These are phyloP conservation scores for Erythrocercus mccallii DNA, from an alignment of 2,113 vertebrate species.

Conservation along the genomic window DNA sequence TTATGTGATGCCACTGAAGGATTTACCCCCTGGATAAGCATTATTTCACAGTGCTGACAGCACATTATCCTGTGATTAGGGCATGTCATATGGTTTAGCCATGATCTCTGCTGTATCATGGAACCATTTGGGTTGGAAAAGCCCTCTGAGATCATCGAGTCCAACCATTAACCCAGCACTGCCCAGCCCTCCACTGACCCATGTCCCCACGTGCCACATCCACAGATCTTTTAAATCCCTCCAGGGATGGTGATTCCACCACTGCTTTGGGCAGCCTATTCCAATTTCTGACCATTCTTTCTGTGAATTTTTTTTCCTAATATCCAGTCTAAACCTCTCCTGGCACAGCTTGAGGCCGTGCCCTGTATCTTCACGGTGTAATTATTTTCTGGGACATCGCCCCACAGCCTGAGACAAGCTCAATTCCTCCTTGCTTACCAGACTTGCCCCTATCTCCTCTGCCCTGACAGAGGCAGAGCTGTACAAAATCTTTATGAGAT, in stretches of 20 bases:
- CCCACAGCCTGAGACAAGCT: not conserved
- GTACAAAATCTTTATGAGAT: not conserved
- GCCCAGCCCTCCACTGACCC: not conserved
- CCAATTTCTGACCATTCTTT: not conserved
- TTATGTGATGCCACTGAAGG: not conserved
- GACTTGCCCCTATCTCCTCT: not conserved
- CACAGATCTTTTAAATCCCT: accelerated
- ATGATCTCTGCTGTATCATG: not conserved
- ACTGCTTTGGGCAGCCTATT: not conserved
- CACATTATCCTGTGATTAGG: not conserved
- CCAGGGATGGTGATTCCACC: not conserved
- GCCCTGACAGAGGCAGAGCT: not conserved
- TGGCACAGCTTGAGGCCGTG: accelerated
- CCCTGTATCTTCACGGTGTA: accelerated
- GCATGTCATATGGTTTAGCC: not conserved
- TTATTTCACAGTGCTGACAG: not conserved
- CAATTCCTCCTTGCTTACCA: not conserved
- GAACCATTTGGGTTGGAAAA: not conserved
- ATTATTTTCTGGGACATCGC: not conserved
- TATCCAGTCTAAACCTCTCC: not conserved
- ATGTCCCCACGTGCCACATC: not conserved
- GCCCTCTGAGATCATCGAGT: not conserved
- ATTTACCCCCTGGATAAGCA: not conserved
- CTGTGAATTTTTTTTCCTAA: not conserved
- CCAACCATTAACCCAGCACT: not conserved